Percentiles rank a stretch among this genome's conserved stretches.
phyloP scores from a whole-genome alignment of 1,140 invertebrate species.

The Elymnias hypermnestra region DNA sequence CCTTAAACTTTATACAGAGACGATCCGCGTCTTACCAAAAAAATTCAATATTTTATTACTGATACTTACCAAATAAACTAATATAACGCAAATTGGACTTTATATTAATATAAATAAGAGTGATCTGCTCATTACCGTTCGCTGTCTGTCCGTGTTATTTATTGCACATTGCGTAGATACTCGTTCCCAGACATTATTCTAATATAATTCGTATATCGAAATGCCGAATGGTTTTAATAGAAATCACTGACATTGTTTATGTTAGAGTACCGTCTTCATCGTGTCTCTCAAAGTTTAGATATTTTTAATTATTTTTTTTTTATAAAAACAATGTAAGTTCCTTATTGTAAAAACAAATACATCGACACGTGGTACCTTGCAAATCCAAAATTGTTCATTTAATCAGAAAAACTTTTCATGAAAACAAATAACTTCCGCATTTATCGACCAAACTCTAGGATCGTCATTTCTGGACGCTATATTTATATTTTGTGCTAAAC shows the following conservation, averaged over 20 bases:
- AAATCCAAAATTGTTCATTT: too few relatives aligned
- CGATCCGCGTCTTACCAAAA: slow-evolving; percentile 34
- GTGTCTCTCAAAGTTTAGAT: slow-evolving; percentile 51
- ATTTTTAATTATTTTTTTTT: too few relatives aligned
- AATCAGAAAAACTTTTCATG: too few relatives aligned
- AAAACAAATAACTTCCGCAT: too few relatives aligned
- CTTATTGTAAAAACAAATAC: too few relatives aligned
- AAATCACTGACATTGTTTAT: slow-evolving; percentile 72
- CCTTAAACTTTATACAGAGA: slow-evolving; percentile 48
- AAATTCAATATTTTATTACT: slow-evolving; percentile 39
- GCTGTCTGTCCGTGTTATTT: slow-evolving; percentile 49
- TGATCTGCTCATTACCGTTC: slow-evolving; percentile 24
- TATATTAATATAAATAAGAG: slow-evolving; percentile 28
- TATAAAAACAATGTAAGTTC: too few relatives aligned
- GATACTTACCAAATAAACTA: slow-evolving; percentile 43
- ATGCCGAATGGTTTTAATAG: slow-evolving; percentile 68
- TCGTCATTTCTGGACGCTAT: too few relatives aligned
- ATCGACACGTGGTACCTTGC: too few relatives aligned
- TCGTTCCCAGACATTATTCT: slow-evolving; percentile 62
- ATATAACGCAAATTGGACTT: slow-evolving; percentile 29
- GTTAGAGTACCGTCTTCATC: slow-evolving; percentile 47
- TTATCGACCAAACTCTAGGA: too few relatives aligned
- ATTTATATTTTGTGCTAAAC: too few relatives aligned
- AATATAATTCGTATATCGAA: slow-evolving; percentile 68
- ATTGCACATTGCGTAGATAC: slow-evolving; percentile 61